Conservation (phyloP, 2,888 invertebrate genomes). For the Plagodis pulveraria region DNA sequence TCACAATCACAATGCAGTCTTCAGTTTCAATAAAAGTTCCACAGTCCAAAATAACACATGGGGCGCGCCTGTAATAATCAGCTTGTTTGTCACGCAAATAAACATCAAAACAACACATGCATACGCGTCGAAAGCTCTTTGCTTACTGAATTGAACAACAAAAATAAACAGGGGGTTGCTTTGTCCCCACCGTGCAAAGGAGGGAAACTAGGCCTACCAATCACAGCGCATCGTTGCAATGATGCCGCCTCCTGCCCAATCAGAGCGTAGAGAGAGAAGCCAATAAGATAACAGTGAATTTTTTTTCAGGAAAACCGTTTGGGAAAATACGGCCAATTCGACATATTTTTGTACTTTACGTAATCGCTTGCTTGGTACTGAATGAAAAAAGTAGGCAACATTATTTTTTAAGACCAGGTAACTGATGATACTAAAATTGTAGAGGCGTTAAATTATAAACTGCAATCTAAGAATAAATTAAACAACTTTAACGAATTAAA, state of each 20-base stretch:
- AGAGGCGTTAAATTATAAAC: not conserved
- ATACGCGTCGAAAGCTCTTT: conserved; percentile 68
- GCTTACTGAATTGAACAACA: conserved; percentile 78
- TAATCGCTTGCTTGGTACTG: conserved; percentile 11
- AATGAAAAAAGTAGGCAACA: too few relatives aligned
- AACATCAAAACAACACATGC: conserved; percentile 46
- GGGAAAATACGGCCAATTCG: conserved; percentile 40
- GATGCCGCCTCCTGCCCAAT: conserved; percentile 73
- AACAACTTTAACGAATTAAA: too few relatives aligned
- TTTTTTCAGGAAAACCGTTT: conserved; percentile 66
- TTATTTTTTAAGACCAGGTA: too few relatives aligned
- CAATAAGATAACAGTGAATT: conserved; percentile 57
- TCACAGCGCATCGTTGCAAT: conserved; percentile 38
- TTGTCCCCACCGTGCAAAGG: conserved; percentile 59
- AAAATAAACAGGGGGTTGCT: conserved; percentile 82
- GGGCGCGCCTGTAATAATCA: conserved; percentile 26
- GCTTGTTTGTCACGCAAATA: conserved; percentile 32
- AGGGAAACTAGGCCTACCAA: conserved; percentile 62
- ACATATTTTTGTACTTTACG: conserved; percentile 28
- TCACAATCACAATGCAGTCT: conserved; percentile 57
- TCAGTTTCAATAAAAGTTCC: conserved; percentile 33
- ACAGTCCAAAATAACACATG: conserved; percentile 48
- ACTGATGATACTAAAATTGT: too few relatives aligned
- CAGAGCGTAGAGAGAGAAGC: conserved; percentile 39
- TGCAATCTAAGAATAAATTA: too few relatives aligned